Base-by-base conservation (phyloP, 2,797 vertebrate genomes). In the Scarus forsteni region DNA sequence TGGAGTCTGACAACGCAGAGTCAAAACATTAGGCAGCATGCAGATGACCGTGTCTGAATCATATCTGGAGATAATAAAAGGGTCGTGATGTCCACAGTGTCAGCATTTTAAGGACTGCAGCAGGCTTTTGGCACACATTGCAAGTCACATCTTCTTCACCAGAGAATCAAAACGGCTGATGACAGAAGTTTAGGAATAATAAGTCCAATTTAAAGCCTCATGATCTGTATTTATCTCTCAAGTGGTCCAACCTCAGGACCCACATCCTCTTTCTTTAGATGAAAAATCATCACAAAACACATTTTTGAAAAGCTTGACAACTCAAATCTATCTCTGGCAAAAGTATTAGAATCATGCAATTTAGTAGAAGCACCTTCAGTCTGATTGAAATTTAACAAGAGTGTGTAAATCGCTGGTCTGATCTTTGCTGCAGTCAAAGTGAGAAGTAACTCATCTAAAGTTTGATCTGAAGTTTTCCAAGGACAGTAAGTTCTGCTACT, bases 1-100 rank as follows among this genome's bases (percentile, higher is more conserved):
- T 54, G 8, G 10, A 62, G 64, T 73, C 51, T 61, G 48, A 63
- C 18, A 34, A n/a, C n/a, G 44, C 55, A 38, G 48, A 72, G 49
- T 58, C 3, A 42, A 8, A 11, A 53, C 13, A 27, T 65, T 16
- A 50, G 14, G 45, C 52, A 8, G 42, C 49, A 51, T 16, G 0
- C 11, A 18, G 35, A 39, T 60, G 3, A 40, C 40, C 8, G 10
- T 2, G 44, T 46, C 14, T 34, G 8, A 13, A 10, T 48, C 15
- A 44, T 10, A 43, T 14, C 3, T 69, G 38, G 40, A 66, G 65
- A 64, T 15, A 52, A 50, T 58, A 18, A 34, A 14, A 42, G 13
- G 43, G 18, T 11, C 7, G 9, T 44, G 44, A 16, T 38, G 7
- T 8, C 38, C 13, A 1, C 19, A 11, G 34, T 13, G 18, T 51